phyloP scores from a whole-genome alignment of 2,113 vertebrate genomes.

The Syrmaticus mikado region DNA sequence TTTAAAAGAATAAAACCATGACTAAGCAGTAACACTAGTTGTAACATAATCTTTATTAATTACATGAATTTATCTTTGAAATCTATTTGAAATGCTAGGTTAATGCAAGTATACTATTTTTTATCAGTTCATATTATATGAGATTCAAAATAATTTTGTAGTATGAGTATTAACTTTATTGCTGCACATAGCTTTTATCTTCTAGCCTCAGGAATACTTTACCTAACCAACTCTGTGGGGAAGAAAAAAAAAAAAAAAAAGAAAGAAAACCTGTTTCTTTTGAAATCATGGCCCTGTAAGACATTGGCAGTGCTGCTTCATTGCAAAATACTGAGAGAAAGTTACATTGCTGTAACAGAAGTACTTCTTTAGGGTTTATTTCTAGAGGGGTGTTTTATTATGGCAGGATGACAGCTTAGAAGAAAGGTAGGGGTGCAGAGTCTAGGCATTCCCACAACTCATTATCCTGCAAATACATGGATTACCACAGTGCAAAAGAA shows the following conservation, averaged over 20 bases:
- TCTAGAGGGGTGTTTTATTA: neutral
- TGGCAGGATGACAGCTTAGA: neutral
- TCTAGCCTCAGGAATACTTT: neutral
- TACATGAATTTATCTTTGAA: neutral
- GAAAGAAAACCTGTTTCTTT: neutral
- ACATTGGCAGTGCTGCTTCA: neutral
- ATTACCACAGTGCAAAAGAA: neutral
- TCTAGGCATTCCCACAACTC: constrained; percentile 1
- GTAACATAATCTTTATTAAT: neutral
- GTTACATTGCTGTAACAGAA: neutral
- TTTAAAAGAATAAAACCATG: neutral
- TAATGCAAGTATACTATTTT: neutral
- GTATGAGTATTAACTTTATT: neutral
- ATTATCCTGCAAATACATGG: constrained; percentile 27
- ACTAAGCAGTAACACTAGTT: neutral
- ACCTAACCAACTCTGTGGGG: neutral
- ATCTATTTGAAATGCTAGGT: neutral
- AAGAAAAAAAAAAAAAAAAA: neutral
- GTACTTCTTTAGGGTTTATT: neutral
- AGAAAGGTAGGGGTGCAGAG: neutral
- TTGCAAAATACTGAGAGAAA: neutral
- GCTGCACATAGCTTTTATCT: neutral
- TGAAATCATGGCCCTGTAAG: neutral
- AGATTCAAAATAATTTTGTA: neutral
- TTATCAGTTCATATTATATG: neutral